Evolutionary conservation across 35 echinoderm and acorn worm genomes (phyloP).

Genomic region (Holothuria glaberrima): DNA sequence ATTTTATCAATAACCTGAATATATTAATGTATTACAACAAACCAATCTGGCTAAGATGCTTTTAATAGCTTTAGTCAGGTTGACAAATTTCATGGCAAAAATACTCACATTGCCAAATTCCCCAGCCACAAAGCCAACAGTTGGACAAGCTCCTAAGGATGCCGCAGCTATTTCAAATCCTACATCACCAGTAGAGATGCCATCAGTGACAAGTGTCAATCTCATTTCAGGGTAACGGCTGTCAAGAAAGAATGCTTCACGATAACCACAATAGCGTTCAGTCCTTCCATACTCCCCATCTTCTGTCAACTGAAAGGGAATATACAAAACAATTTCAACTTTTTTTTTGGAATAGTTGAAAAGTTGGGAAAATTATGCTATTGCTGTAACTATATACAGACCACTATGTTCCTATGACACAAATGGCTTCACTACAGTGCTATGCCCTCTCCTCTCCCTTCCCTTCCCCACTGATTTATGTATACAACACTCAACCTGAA

Average conservation of each 20-base stretch:
- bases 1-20: no score
- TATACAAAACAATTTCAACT: not conserved
- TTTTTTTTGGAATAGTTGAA: no score
- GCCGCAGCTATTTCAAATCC: slow-evolving; percentile 5
- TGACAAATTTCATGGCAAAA: not conserved
- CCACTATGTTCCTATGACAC: no score
- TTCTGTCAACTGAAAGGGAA: slow-evolving; percentile 7
- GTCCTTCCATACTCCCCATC: not conserved
- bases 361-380: no score
- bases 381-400: no score
- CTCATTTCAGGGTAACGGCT: not conserved
- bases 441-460: no score
- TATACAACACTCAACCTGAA: no score
- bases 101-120: slow-evolving; percentile 55
- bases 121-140: slow-evolving; percentile 23
- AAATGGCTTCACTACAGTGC: no score
- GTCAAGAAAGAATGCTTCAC: not conserved
- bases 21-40: no score
- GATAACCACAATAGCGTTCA: not conserved
- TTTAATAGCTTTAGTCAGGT: no score
- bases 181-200: not conserved
- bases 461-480: no score
- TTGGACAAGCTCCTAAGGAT: not conserved
- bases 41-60: no score
- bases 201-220: slow-evolving; percentile 26